phyloP scores from a whole-genome alignment of 2,888 invertebrate genomes.

The Tenthredo livida region DNA sequence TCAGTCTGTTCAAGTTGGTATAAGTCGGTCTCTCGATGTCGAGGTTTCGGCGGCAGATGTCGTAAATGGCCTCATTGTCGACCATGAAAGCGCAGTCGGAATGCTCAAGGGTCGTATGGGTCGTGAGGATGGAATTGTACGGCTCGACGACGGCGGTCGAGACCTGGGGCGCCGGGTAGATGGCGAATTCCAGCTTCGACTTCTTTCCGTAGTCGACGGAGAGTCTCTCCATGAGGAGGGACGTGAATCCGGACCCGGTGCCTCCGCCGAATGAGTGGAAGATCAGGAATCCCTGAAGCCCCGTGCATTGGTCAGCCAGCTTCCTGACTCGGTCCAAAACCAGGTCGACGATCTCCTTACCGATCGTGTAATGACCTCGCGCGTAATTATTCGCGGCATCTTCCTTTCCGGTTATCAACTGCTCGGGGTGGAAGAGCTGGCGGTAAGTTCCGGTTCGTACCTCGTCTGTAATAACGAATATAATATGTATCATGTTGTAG shows the following conservation, averaged over 20 bases:
- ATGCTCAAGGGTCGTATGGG: slow-evolving; percentile 96
- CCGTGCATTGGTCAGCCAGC: slow-evolving; percentile 94
- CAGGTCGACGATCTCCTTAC: slow-evolving; percentile 95
- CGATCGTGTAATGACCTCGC: slow-evolving; percentile 98
- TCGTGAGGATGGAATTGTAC: slow-evolving; percentile 97
- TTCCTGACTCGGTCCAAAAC: slow-evolving; percentile 93
- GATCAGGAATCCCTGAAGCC: slow-evolving; percentile 95
- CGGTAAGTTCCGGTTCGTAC: slow-evolving; percentile 96
- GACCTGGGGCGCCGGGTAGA: slow-evolving; percentile 96
- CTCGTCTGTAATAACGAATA: slow-evolving; percentile 82
- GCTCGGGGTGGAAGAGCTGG: slow-evolving; percentile 98
- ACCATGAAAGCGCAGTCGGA: slow-evolving; percentile 99
- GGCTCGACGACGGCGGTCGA: slow-evolving; percentile 97
- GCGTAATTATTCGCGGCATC: slow-evolving; percentile 99
- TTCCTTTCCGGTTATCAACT: slow-evolving; percentile 97
- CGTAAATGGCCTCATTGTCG: slow-evolving; percentile 93
- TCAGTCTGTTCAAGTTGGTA: slow-evolving; percentile 96
- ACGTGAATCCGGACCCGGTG: slow-evolving; percentile 97
- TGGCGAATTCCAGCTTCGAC: slow-evolving; percentile 96
- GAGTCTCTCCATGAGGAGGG: slow-evolving; percentile 97
- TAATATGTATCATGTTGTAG: background rate
- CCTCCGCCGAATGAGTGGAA: slow-evolving; percentile 98
- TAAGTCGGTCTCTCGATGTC: slow-evolving; percentile 98
- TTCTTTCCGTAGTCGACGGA: slow-evolving; percentile 98
- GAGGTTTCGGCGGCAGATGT: slow-evolving; percentile 96